phyloP scores from a whole-genome alignment of 2,113 vertebrate species.

The Rhinoptilus africanus region DNA sequence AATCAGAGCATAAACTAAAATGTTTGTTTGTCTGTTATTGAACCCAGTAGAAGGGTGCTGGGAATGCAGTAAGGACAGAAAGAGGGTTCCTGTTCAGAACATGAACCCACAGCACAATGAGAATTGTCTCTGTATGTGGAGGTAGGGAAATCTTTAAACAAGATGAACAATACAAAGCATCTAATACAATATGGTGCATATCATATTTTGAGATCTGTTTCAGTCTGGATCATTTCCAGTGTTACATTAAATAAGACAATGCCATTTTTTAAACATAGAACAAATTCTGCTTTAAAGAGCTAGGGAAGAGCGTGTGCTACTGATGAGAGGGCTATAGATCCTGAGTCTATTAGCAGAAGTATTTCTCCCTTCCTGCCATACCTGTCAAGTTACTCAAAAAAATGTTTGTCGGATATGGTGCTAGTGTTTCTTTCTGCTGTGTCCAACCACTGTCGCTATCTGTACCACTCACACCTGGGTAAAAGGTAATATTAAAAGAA shows the following conservation, averaged over 20 bases:
- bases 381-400: background rate
- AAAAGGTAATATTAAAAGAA: background rate
- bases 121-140: background rate
- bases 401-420: background rate
- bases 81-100: background rate
- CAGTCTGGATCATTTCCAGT: background rate
- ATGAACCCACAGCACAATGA: background rate
- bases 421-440: background rate
- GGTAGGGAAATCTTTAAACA: background rate
- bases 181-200: background rate
- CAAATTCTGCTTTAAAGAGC: background rate
- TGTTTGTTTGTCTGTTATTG: background rate
- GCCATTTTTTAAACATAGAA: background rate
- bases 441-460: background rate
- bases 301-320: background rate
- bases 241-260: background rate
- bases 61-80: background rate
- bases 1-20: background rate
- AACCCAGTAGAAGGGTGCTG: background rate
- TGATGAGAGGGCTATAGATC: background rate
- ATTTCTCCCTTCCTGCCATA: background rate
- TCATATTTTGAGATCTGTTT: background rate
- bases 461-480: background rate
- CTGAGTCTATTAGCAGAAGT: background rate
- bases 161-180: background rate